Evolutionary conservation across 1,140 invertebrate genomes (phyloP).

Genomic region (Zaprionus camerounensis): DNA sequence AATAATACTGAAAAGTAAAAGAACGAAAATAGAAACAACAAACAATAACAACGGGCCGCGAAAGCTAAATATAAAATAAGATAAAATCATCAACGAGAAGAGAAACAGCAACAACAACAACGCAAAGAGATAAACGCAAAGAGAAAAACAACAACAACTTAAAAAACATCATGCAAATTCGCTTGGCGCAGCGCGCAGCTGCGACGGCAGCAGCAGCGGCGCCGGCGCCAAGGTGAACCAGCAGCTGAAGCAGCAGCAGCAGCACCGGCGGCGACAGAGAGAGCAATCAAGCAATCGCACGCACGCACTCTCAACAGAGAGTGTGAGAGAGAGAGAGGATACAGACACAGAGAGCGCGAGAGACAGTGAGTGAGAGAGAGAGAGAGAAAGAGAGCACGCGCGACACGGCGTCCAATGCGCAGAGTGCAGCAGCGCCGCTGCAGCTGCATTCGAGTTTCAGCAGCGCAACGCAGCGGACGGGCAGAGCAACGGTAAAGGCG

Average conservation of each 20-base stretch:
- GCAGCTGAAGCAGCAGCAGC: constrained; percentile 22
- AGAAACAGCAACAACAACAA: constrained; percentile 16
- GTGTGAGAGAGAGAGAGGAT: not conserved
- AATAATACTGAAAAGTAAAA: constrained; percentile 1
- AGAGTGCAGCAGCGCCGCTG: constrained; percentile 34
- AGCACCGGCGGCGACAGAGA: constrained; percentile 37
- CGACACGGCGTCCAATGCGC: constrained; percentile 24
- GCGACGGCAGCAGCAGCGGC: constrained; percentile 52
- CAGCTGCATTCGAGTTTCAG: constrained; percentile 75
- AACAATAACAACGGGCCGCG: not conserved
- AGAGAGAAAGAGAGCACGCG: not conserved
- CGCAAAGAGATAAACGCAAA: constrained; percentile 1
- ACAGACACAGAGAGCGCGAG: not conserved
- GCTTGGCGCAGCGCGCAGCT: constrained; percentile 69
- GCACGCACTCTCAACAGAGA: not conserved
- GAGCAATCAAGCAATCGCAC: constrained; percentile 14
- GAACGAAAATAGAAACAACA: not conserved
- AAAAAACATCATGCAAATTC: constrained; percentile 47
- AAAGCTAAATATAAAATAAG: constrained; percentile 10
- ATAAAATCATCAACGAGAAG: constrained; percentile 13
- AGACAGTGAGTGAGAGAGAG: constrained; percentile 14
- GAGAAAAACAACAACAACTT: constrained; percentile 6
- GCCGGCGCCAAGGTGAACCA: constrained; percentile 48
- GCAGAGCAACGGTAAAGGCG: constrained; percentile 41
- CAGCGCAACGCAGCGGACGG: constrained; percentile 84